Base-by-base conservation (phyloP, 2,888 invertebrate genomes). In the Malachius bipustulatus region DNA sequence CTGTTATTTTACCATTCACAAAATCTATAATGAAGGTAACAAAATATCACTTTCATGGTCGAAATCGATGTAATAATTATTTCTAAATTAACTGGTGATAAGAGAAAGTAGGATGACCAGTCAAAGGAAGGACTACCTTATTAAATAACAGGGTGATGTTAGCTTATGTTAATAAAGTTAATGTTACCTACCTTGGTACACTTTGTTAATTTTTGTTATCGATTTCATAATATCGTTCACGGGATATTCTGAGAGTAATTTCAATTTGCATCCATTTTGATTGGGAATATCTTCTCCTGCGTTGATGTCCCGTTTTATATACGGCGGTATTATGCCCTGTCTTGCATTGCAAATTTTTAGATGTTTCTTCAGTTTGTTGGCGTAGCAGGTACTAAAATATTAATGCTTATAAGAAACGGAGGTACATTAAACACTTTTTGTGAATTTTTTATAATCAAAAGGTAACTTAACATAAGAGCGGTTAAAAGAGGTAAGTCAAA, bases 261-360 rank as follows among this genome's bases (percentile, higher is more conserved):
- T 52, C 30, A 47, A 45, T 16, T 43, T 26, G 41, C 33, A 3
- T 37, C 36, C 9, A 45, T n/a, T n/a, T n/a, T n/a, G n/a, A n/a
- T n/a, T n/a, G n/a, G n/a, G n/a, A n/a, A n/a, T 41, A 3, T 38
- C 37, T 1, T 62, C 58, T 0, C 60, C 62, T 10, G 52, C 45
- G 52, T 77, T 75, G 10, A 66, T 61, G 29, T 68, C 64, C 47
- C 62, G 62, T 14, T 56, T 49, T 14, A 78, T 71, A 50, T 72
- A 75, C 0, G 71, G 59, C 3, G 70, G 68, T 32, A 57, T 55
- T 6, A 59, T 58, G 24, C 60, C 65, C 2, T 64, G 63, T 10
- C 75, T 67, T 0, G 81, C 79, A 56, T 84, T 84, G 55, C 84
- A 84, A 38, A 81, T 75, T 46, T 68, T 67, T 13, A 83, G 59